Percentiles rank a stretch among this genome's conserved stretches.
phyloP scores from a whole-genome alignment of 2,888 invertebrate species.

The Dolichopus griseipennis region DNA sequence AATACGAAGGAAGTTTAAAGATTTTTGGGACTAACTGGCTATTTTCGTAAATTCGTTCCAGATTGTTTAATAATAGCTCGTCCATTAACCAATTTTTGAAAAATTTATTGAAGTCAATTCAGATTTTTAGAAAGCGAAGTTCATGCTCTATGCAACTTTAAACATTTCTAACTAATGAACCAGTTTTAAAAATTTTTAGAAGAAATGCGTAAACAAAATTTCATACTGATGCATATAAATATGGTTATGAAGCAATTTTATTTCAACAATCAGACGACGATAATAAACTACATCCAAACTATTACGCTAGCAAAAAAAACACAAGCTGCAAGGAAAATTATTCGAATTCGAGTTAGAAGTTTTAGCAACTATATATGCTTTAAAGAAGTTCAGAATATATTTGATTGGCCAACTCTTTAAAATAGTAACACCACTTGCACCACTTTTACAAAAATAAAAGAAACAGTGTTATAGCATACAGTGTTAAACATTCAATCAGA shows the following conservation, averaged over 20 bases:
- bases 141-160: not conserved
- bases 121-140: not conserved
- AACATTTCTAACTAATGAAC: not conserved
- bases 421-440: too few relatives aligned
- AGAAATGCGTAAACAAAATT: not conserved
- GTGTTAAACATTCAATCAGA: too few relatives aligned
- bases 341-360: too few relatives aligned
- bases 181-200: not conserved
- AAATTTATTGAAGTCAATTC: not conserved
- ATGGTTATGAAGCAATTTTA: not conserved
- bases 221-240: not conserved
- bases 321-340: constrained; percentile 8
- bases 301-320: constrained; percentile 8
- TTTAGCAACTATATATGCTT: too few relatives aligned
- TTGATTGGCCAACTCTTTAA: too few relatives aligned
- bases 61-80: constrained; percentile 24
- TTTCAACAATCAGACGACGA: not conserved
- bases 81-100: constrained; percentile 23
- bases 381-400: too few relatives aligned
- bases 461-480: too few relatives aligned
- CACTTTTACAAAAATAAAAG: too few relatives aligned
- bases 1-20: constrained; percentile 27
- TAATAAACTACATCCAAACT: not conserved
- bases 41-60: constrained; percentile 28
- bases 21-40: constrained; percentile 29